A percentile compares a stretch with the other conserved stretches of the same genome.
These are phyloP conservation scores for Cyclargus thomasi DNA, from an alignment of 1,140 invertebrate species.

Conservation along the genomic window DNA sequence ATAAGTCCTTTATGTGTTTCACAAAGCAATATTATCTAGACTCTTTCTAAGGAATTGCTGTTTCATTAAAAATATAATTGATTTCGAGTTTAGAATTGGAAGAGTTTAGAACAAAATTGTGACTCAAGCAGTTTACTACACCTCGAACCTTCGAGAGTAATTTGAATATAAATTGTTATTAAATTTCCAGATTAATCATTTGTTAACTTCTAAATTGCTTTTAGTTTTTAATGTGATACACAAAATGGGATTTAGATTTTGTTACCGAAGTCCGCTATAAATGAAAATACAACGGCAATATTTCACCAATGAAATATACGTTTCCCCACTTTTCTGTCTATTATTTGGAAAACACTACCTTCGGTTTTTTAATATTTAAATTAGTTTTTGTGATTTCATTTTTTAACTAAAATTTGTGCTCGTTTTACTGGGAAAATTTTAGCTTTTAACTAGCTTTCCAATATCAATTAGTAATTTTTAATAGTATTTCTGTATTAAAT, in stretches of 20 bases:
- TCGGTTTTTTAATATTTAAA: no score
- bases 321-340: no score
- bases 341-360: no score
- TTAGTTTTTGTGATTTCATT: no score
- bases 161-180: conserved; percentile 15
- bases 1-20: neutral
- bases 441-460: no score
- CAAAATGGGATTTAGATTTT: neutral
- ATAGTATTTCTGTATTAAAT: no score
- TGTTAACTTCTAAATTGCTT: neutral
- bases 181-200: conserved; percentile 2
- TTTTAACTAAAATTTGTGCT: no score
- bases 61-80: conserved; percentile 11
- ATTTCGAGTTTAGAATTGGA: neutral
- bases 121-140: neutral
- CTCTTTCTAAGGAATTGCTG: neutral
- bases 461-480: no score
- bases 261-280: no score
- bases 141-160: neutral
- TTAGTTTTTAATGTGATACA: conserved; percentile 1
- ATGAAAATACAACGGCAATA: no score
- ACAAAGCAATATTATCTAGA: neutral
- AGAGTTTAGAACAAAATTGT: neutral
- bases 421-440: no score
- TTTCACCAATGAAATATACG: no score